phyloP scores from a whole-genome alignment of 2,113 vertebrate genomes.

The Atrichornis clamosus region DNA sequence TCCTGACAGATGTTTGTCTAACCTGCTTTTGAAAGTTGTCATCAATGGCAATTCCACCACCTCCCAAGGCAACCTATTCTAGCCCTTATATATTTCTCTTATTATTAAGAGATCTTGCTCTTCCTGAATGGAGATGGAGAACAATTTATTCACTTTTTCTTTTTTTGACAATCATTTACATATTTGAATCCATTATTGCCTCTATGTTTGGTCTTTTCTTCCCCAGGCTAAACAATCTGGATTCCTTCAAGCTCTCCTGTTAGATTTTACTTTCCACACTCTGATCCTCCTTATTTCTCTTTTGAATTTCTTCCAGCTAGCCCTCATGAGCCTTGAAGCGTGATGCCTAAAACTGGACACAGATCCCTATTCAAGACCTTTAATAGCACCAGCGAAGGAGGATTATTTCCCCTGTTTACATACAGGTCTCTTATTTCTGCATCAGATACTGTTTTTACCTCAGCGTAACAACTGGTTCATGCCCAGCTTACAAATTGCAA shows the following conservation, averaged over 20 bases:
- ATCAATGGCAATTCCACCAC: not conserved
- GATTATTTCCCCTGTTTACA: constrained; percentile 25
- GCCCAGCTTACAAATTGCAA: not conserved
- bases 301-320: not conserved
- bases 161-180: not conserved
- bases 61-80: not conserved
- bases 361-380: not conserved
- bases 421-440: not conserved
- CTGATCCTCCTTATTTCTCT: constrained; percentile 28
- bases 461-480: not conserved
- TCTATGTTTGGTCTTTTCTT: not conserved
- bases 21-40: not conserved
- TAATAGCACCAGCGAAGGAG: not conserved
- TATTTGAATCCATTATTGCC: not conserved
- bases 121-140: not conserved
- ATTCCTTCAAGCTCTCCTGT: not conserved
- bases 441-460: not conserved
- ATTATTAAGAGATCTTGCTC: not conserved
- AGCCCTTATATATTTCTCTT: not conserved
- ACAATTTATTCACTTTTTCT: not conserved
- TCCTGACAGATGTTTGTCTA: constrained; percentile 5
- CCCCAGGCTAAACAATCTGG: not conserved
- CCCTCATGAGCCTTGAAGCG: not conserved
- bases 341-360: constrained; percentile 21
- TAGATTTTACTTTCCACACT: not conserved